Evolutionary conservation across 92 coral and sea anemone species (phyloP).

Genomic region (Siderastrea siderea): DNA sequence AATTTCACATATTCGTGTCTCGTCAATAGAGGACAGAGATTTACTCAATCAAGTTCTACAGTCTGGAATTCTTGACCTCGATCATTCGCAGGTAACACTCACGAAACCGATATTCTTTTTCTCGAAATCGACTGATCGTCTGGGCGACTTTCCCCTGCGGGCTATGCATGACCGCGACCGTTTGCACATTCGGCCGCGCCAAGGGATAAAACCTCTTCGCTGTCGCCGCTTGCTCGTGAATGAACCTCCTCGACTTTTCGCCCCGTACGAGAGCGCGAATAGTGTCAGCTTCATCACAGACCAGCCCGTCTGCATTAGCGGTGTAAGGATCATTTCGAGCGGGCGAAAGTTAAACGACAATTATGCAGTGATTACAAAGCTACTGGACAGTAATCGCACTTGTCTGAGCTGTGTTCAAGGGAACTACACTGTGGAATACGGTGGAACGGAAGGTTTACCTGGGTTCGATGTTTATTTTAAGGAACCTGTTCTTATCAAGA

Average conservation of each 20-base stretch:
- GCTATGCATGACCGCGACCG: neutral
- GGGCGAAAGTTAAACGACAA: constrained; percentile 31
- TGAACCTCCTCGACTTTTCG: constrained; percentile 34
- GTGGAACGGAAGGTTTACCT: constrained; percentile 41
- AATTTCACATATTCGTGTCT: constrained; percentile 28
- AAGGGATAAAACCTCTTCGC: constrained; percentile 34
- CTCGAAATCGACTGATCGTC: neutral
- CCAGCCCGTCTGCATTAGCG: constrained; percentile 34
- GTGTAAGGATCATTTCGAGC: constrained; percentile 45
- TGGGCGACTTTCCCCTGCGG: neutral
- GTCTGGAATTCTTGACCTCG: constrained; percentile 9
- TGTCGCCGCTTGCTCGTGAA: constrained; percentile 38
- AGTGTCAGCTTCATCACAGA: constrained; percentile 33
- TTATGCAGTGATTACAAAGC: constrained; percentile 35
- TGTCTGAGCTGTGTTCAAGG: constrained; percentile 40
- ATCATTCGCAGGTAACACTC: neutral
- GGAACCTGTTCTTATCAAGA: constrained; percentile 31
- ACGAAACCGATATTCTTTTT: neutral
- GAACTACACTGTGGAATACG: constrained; percentile 32
- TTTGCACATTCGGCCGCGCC: neutral
- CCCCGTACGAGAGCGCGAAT: constrained; percentile 33
- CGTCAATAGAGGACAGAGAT: constrained; percentile 4
- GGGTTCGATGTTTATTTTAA: constrained; percentile 45
- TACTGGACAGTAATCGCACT: constrained; percentile 21
- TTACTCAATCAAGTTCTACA: constrained; percentile 5